Base-by-base conservation (phyloP, 2,113 vertebrate genomes). In the Gallinago paraguaiae region DNA sequence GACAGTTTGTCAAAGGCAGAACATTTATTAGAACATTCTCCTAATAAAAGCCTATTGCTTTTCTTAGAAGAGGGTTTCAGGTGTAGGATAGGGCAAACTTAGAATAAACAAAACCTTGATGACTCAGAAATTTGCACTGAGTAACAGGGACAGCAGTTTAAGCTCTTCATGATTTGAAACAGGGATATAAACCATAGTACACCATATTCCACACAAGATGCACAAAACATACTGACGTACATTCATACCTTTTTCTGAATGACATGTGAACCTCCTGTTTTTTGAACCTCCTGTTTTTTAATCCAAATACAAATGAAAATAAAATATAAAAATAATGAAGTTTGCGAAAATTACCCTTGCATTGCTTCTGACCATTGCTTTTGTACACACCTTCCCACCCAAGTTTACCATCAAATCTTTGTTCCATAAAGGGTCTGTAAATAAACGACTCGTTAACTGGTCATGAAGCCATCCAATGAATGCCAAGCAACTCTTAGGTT, bases 21-120 rank as follows among this genome's bases (percentile, higher is more conserved):
- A 41, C 17, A 65, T 51, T 83, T 91, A 51, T 85, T 76, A 39
- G 39, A 39, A 39, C 39, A 39, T 12, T 39, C 39, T 39, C 39
- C 39, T 39, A 39, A 39, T 39, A 39, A 39, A 39, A 39, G 13
- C 6, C n/a, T 71, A 39, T 27, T 82, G 10, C 31, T 91, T 41
- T 65, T 67, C 37, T 80, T n/a, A 63, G n/a, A 33, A 86, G 80
- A 22, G 23, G 20, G 71, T 88, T 78, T 88, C 76, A 91, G n/a
- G 25, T 68, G 28, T 31, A 59, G 48, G 3, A 54, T 51, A 12
- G 13, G 46, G 10, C 79, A 31, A 71, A 17, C 7, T 80, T 50
- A 54, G 7, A 59, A 75, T 54, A 92, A 75, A 6, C 8, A 37
- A 86, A 75, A 20, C 22, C 9, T 41, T 71, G 61, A 71, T 75